Conservation (phyloP, 2,113 vertebrate species). For the Sylvia atricapilla region DNA sequence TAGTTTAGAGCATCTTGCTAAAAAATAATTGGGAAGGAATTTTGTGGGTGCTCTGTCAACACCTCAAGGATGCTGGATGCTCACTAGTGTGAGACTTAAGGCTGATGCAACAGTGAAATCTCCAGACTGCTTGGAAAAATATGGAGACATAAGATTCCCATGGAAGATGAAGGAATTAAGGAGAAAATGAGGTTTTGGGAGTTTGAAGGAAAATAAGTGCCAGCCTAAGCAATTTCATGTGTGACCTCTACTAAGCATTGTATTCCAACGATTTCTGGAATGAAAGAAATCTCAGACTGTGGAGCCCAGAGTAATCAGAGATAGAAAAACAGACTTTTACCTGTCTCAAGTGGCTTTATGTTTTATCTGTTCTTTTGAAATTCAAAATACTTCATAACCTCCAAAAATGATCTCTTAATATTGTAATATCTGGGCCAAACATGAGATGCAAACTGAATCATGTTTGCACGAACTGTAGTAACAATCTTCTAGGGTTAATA, state of each 20-base stretch:
- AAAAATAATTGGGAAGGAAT: background rate
- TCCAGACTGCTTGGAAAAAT: background rate
- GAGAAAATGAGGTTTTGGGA: background rate
- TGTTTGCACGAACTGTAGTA: background rate
- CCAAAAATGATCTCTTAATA: background rate
- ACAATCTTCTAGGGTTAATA: background rate
- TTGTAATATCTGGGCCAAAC: background rate
- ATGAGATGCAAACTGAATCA: background rate
- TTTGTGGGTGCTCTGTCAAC: background rate
- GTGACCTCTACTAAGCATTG: background rate
- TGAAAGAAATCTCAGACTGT: background rate
- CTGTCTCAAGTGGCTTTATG: background rate
- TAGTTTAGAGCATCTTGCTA: background rate
- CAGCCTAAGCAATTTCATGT: background rate
- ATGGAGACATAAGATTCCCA: background rate
- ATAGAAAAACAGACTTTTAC: background rate
- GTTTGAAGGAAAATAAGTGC: background rate
- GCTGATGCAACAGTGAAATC: background rate
- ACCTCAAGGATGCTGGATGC: background rate
- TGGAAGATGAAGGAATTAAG: background rate
- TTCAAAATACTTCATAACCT: background rate
- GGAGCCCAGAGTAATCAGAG: background rate
- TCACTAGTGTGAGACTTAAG: background rate
- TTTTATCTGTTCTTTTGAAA: background rate
- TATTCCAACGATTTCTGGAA: background rate